Base-by-base conservation (phyloP, 2,888 invertebrate species). In the Dryomyza anilis region DNA sequence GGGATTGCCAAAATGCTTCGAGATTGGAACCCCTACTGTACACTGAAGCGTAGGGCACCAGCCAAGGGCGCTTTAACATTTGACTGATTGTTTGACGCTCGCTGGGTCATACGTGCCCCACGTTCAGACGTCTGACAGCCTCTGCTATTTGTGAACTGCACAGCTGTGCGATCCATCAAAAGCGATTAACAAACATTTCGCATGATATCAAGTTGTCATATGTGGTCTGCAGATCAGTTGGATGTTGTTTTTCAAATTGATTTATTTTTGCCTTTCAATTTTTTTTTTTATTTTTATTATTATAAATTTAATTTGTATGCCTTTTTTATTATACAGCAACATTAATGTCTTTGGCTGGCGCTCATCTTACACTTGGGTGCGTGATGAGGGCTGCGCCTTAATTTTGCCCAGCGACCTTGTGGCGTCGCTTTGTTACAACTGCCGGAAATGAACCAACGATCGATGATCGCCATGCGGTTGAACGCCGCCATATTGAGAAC, bases 161-260 rank as follows among this genome's bases (percentile, higher is more conserved):
- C 63, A 45, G 67, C 72, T 73, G 71, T 73, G 72, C 72, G 73
- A 78, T 77, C 78, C 77, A 76, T 76, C 76, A 76, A 73, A 73
- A 71, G 71, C 71, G 77, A 78, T 77, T 78, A 76, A 72, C 69
- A 75, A 73, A 70, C 74, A 43, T 43, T n/a, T 43, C 19, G 43
- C 16, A n/a, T n/a, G n/a, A n/a, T n/a, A n/a, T n/a, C n/a, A n/a
- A n/a, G n/a, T n/a, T n/a, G n/a, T n/a, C n/a, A n/a, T n/a, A n/a
- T n/a, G n/a, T n/a, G n/a, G n/a, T n/a, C n/a, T 43, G n/a, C 43
- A 43, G 43, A 16, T 43, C 21, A 48, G 16, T 23, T 48, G 14
- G 14, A 48, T 21, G 14, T 48, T 48, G 2, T 21, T 48, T 23
- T 48, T 48, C 14, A 23, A 16, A 14, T 48, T 48, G 19, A 16